Evolutionary conservation across 2,113 vertebrate species (phyloP).

Genomic region (Perca schrenkii): DNA sequence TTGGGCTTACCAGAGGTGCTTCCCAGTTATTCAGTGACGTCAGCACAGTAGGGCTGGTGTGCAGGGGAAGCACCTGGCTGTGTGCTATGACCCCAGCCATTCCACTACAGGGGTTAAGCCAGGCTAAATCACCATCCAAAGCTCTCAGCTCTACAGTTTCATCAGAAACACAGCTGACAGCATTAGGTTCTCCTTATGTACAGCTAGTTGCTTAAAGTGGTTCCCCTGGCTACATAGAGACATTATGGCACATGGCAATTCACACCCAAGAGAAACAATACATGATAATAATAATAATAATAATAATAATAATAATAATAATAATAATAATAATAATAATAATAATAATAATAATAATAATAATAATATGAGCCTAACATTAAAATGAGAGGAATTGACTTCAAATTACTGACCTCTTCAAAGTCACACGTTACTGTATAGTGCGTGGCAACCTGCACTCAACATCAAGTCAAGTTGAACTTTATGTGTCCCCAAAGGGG

Average conservation of each 20-base stretch:
- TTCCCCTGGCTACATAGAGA: constrained; percentile 37
- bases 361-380: not conserved
- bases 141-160: constrained; percentile 40
- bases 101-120: constrained; percentile 46
- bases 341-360: not conserved
- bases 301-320: not conserved
- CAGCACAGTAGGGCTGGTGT: not conserved
- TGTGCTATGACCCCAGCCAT: constrained; percentile 33
- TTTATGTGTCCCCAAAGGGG: too few species aligned
- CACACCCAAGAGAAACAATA: constrained; percentile 22
- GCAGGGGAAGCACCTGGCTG: constrained; percentile 65
- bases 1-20: constrained; percentile 8
- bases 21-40: constrained; percentile 37
- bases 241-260: constrained; percentile 7
- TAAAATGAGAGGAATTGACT: constrained; percentile 27
- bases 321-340: not conserved
- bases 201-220: constrained; percentile 50
- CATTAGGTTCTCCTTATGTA: constrained; percentile 44
- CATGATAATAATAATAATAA: constrained; percentile 5
- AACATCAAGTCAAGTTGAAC: not conserved
- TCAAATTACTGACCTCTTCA: constrained; percentile 9
- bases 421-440: not conserved
- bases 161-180: constrained; percentile 70
- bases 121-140: constrained; percentile 43
- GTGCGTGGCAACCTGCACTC: constrained; percentile 1